These are phyloP conservation scores for Oithona nana DNA, from an alignment of 2,888 invertebrate species.

Conservation along the genomic window DNA sequence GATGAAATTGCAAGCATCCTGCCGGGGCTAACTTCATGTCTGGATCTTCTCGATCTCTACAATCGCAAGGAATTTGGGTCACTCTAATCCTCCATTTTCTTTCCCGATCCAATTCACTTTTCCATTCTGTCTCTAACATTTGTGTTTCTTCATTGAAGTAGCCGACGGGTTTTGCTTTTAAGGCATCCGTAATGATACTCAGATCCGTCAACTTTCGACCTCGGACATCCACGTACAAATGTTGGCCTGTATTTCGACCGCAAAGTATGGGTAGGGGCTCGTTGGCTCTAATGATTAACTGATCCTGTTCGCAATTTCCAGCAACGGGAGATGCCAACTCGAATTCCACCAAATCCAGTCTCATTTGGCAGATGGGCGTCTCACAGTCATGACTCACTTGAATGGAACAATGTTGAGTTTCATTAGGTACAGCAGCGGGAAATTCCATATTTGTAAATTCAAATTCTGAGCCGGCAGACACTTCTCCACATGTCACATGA, in stretches of 20 bases:
- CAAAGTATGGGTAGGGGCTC: constrained; percentile 23
- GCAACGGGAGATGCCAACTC: constrained; percentile 22
- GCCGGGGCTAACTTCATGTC: constrained; percentile 17
- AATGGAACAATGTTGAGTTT: constrained; percentile 17
- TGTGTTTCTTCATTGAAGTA: neutral
- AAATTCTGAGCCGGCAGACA: constrained; percentile 20
- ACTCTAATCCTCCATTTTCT: constrained; percentile 22
- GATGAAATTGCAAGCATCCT: constrained; percentile 19
- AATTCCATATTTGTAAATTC: constrained; percentile 23
- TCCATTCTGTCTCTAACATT: constrained; percentile 7
- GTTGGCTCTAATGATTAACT: constrained; percentile 23
- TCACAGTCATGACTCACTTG: constrained; percentile 20
- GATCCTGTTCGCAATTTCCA: constrained; percentile 23
- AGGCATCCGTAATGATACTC: neutral
- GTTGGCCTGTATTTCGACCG: constrained; percentile 23
- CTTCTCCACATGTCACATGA: constrained; percentile 22
- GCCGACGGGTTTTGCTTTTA: neutral
- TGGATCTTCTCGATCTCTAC: neutral
- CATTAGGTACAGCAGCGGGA: constrained; percentile 19
- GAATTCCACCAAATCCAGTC: constrained; percentile 22
- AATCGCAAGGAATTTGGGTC: constrained; percentile 22
- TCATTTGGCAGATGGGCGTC: constrained; percentile 22
- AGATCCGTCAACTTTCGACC: neutral
- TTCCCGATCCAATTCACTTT: constrained; percentile 17
- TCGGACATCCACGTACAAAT: constrained; percentile 18